phyloP scores from a whole-genome alignment of 2,888 invertebrate genomes.

The Epistrophella euchroma region DNA sequence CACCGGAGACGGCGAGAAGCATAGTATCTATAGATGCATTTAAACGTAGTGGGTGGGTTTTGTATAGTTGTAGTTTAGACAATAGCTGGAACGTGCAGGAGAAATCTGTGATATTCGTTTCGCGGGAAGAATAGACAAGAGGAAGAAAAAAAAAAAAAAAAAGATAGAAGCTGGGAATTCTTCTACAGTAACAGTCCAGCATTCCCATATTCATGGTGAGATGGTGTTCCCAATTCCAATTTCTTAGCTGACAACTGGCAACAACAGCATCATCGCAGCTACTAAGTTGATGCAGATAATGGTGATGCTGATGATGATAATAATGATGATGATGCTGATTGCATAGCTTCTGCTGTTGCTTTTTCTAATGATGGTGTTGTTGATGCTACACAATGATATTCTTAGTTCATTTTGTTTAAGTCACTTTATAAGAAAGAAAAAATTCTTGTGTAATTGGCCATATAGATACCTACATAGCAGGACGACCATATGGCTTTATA shows the following conservation, averaged over 20 bases:
- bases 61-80: constrained; percentile 26
- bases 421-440: constrained; percentile 26
- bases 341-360: constrained; percentile 20
- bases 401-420: constrained; percentile 57
- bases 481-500: not conserved
- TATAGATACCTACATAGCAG: too few relatives aligned
- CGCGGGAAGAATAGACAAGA: constrained; percentile 51
- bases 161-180: constrained; percentile 38
- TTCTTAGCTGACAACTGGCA: constrained; percentile 26
- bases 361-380: constrained; percentile 40
- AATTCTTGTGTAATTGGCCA: not conserved
- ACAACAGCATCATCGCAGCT: constrained; percentile 14
- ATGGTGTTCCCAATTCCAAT: constrained; percentile 56
- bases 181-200: constrained; percentile 52
- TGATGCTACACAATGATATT: constrained; percentile 58
- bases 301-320: constrained; percentile 51
- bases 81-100: constrained; percentile 60
- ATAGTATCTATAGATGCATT: not conserved
- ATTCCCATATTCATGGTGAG: constrained; percentile 34
- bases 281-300: constrained; percentile 34
- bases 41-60: constrained; percentile 21
- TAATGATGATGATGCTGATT: constrained; percentile 16
- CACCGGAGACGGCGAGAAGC: not conserved
- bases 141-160: not conserved
- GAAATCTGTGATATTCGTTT: constrained; percentile 69